Percentiles rank a stretch among this genome's conserved stretches.
phyloP scores from a whole-genome alignment of 2,113 vertebrate species.

The Proterorhinus semilunaris region DNA sequence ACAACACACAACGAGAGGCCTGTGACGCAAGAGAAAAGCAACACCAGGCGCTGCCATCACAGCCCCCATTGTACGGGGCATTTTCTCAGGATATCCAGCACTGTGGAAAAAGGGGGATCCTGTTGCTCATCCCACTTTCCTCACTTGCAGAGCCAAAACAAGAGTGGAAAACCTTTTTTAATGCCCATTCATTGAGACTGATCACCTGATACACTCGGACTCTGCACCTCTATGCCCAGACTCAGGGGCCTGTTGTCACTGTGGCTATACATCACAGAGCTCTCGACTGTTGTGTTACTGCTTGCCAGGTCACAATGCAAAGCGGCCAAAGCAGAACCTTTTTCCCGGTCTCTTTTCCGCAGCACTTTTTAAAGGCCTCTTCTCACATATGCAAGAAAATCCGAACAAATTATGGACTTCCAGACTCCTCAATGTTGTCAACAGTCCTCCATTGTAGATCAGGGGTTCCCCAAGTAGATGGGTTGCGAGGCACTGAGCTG shows the following conservation, averaged over 20 bases:
- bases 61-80: constrained; percentile 73
- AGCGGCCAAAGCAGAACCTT: constrained; percentile 48
- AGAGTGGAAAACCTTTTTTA: constrained; percentile 69
- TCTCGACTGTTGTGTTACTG: constrained; percentile 56
- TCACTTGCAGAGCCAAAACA: constrained; percentile 55
- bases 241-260: constrained; percentile 69
- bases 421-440: not conserved
- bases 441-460: too few species aligned
- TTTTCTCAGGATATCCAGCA: constrained; percentile 81
- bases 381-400: not conserved
- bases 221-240: constrained; percentile 51
- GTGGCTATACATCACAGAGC: constrained; percentile 30
- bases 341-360: constrained; percentile 30
- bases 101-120: constrained; percentile 64
- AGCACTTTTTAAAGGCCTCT: constrained; percentile 48
- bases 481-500: too few species aligned
- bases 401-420: not conserved
- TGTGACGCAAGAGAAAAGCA: constrained; percentile 66
- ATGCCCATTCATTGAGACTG: constrained; percentile 55
- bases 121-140: constrained; percentile 62
- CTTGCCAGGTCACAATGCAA: constrained; percentile 56
- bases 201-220: constrained; percentile 72
- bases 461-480: too few species aligned
- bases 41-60: constrained; percentile 71
- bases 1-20: constrained; percentile 58